These are phyloP conservation scores for Incurvaria masculella DNA, from an alignment of 2,888 invertebrate genomes.

Conservation along the genomic window DNA sequence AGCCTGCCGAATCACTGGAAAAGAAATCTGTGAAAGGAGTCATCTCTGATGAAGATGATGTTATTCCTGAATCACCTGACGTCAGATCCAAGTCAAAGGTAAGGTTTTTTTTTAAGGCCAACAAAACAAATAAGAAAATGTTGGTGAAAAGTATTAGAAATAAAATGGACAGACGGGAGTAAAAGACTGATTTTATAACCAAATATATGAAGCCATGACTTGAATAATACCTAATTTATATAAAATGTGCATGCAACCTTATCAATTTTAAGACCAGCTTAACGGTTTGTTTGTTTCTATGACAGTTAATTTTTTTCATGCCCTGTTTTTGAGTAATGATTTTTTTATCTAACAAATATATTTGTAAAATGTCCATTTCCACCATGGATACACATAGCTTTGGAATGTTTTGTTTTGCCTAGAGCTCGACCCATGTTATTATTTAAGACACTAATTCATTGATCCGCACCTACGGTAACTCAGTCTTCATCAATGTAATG, in stretches of 20 bases:
- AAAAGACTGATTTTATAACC: too few relatives aligned
- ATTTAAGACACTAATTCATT: slow-evolving; percentile 10
- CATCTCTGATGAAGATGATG: slow-evolving; percentile 54
- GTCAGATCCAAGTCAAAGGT: slow-evolving; percentile 48
- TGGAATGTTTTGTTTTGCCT: not conserved
- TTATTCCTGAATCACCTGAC: slow-evolving; percentile 56
- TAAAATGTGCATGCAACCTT: too few relatives aligned
- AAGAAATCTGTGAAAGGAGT: slow-evolving; percentile 30
- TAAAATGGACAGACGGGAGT: too few relatives aligned
- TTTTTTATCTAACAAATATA: too few relatives aligned
- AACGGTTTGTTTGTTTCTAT: too few relatives aligned
- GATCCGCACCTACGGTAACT: slow-evolving; percentile 11
- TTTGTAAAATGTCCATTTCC: not conserved
- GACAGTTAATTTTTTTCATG: too few relatives aligned
- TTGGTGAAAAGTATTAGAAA: too few relatives aligned
- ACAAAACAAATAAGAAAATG: not conserved
- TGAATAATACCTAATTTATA: too few relatives aligned
- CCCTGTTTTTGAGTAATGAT: too few relatives aligned
- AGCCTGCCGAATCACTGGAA: not conserved
- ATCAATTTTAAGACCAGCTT: too few relatives aligned
- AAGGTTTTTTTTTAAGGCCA: too few relatives aligned
- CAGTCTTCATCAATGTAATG: slow-evolving; percentile 12
- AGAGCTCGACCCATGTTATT: not conserved
- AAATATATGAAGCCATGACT: too few relatives aligned
- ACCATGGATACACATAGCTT: not conserved